A percentile compares a stretch with the other conserved stretches of the same genome.
Conservation (phyloP, 2,797 vertebrate genomes). For the Octomys mimax region DNA sequence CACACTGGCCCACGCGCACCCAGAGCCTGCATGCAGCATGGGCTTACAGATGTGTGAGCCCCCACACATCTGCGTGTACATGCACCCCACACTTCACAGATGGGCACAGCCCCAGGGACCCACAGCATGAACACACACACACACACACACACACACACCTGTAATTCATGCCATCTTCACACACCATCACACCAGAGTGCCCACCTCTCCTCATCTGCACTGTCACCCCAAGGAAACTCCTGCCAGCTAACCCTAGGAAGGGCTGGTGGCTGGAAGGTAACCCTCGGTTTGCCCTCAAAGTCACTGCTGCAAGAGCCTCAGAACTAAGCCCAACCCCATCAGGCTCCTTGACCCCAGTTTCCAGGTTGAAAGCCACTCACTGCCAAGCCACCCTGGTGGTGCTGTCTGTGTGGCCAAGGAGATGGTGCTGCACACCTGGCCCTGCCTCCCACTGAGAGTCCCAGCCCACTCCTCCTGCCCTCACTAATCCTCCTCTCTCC, state of each 20-base stretch:
- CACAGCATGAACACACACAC: fast-evolving
- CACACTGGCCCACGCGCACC: background rate
- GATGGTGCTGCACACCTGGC: background rate
- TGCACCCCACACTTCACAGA: background rate
- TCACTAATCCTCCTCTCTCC: background rate
- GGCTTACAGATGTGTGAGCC: fast-evolving
- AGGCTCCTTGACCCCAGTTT: background rate
- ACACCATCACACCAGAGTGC: fast-evolving
- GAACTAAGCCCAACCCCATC: background rate
- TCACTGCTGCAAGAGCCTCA: background rate
- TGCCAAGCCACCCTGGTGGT: background rate
- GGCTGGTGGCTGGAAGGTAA: no score
- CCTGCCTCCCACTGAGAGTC: background rate
- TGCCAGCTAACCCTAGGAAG: background rate
- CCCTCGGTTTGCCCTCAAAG: background rate
- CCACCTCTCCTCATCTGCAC: background rate
- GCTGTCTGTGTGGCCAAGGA: background rate
- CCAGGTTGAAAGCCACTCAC: background rate
- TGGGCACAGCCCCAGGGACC: fast-evolving
- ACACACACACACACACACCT: background rate
- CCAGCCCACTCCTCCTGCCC: background rate
- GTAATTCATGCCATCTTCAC: background rate
- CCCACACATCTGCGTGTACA: background rate
- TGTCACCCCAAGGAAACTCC: background rate
- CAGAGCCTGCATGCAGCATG: background rate